Evolutionary conservation across 64 coral and sea anemone species (phyloP), one percentile per base, ranked within the genome.

Genomic region (Stylophora pistillata): DNA sequence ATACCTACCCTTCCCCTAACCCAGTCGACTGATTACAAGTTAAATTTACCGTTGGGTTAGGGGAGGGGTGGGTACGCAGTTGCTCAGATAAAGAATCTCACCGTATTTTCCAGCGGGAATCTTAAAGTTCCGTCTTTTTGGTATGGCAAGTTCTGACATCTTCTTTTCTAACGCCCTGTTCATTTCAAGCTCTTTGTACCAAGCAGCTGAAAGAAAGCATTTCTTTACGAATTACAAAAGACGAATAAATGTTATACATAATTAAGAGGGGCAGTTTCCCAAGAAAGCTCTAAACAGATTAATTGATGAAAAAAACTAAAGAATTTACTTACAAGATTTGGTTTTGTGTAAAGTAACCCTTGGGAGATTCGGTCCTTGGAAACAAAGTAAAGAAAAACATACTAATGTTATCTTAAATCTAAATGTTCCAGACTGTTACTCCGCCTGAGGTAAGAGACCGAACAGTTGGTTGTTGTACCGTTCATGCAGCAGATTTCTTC

Each of bases 101-200:
- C 91, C 76, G 54, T 92, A 92, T 87, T 81, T 71, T 9, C 72
- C 91, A 1, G 91, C 86, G 0, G 91, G 91, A n/a, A 86, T 86
- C 62, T 23, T 74, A 74, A 92, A 92, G 55, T 73, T 86, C 20
- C 61, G 78, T 88, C 55, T 88, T 25, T 17, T 74, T 61, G 91
- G 91, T 47, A 17, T 63, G 0, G 68, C 72, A 15, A 88, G 68
- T 15, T 92, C 73, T 26, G 32, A 69, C 27, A 92, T 56, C 54
- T 88, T 92, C 55, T 81, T 41, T 74, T 88, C 66, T 57, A 92
- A 54, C 23, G 16, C 18, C 30, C 73, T 66, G 79, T 92, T 92
- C 91, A 92, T 92, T 30, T 92, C 20, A 26, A 92, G 66, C 64
- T 92, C 85, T 58, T 74, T 92, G 73, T 65, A 86, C 79, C 28